A percentile compares a stretch with the other conserved stretches of the same genome.
Evolutionary conservation across 2,113 vertebrate genomes (phyloP).

Genomic region (Apodemus sylvaticus): DNA sequence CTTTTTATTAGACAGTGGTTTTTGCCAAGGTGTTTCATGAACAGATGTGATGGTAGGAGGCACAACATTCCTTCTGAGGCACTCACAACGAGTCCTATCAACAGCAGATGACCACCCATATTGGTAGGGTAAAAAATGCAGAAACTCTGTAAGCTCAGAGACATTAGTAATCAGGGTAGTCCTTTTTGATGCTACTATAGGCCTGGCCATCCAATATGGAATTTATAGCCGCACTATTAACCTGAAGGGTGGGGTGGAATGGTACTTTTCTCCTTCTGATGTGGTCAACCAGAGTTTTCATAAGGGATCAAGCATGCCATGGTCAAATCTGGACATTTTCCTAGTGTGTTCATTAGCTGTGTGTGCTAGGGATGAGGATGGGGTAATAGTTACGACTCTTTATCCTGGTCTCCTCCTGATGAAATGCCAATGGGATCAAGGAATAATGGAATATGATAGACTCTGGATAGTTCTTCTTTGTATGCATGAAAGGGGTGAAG

Average conservation of each 20-base stretch:
- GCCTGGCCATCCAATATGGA: not conserved
- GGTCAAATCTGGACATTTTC: not conserved
- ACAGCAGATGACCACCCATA: not conserved
- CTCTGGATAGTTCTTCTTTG: not conserved
- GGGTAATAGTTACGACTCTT: not conserved
- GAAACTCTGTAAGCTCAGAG: not conserved
- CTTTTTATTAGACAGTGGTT: not conserved
- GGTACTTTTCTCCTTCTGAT: not conserved
- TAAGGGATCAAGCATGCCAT: not conserved
- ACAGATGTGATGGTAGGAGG: not conserved
- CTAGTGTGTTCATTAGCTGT: not conserved
- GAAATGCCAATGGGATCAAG: not conserved
- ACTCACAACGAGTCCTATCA: not conserved
- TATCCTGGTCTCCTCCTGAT: not conserved
- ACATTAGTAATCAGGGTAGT: not conserved
- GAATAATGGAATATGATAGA: not conserved
- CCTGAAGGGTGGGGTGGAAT: not conserved
- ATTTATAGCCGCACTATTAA: not conserved
- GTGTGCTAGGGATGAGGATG: too few species aligned
- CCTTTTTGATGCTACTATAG: not conserved
- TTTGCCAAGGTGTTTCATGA: not conserved
- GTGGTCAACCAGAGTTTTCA: not conserved
- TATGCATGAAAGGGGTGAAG: not conserved
- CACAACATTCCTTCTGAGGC: not conserved
- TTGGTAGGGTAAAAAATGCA: not conserved